These are phyloP conservation scores for Rattus rattus DNA, from an alignment of 2,113 vertebrate genomes.

Conservation along the genomic window DNA sequence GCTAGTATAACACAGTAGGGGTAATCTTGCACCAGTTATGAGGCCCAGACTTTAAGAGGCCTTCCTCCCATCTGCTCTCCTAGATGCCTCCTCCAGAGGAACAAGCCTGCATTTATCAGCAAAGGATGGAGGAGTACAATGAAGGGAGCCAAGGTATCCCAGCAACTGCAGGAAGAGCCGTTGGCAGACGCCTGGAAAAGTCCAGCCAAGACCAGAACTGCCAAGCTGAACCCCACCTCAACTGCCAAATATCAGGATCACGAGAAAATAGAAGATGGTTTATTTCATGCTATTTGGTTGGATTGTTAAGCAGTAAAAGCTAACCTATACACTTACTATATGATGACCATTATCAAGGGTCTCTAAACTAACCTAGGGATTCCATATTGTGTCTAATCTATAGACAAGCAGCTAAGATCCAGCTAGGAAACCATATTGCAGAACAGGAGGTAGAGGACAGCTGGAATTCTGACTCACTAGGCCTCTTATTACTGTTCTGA, in stretches of 20 bases:
- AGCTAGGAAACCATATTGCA: background rate
- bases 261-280: background rate
- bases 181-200: background rate
- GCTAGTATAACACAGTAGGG: background rate
- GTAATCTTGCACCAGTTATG: background rate
- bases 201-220: background rate
- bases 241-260: conserved; percentile 21
- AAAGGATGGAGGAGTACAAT: background rate
- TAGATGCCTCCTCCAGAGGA: background rate
- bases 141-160: background rate
- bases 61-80: background rate
- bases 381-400: background rate
- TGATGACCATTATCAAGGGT: background rate
- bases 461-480: background rate
- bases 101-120: background rate
- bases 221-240: background rate
- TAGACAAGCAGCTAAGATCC: background rate
- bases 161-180: background rate
- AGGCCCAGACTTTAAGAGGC: background rate
- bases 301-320: background rate
- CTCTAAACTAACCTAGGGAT: background rate
- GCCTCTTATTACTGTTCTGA: background rate
- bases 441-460: background rate
- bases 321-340: background rate
- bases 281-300: background rate